phyloP scores from a whole-genome alignment of 1,140 invertebrate species.

The Hylyphantes graminicola region DNA sequence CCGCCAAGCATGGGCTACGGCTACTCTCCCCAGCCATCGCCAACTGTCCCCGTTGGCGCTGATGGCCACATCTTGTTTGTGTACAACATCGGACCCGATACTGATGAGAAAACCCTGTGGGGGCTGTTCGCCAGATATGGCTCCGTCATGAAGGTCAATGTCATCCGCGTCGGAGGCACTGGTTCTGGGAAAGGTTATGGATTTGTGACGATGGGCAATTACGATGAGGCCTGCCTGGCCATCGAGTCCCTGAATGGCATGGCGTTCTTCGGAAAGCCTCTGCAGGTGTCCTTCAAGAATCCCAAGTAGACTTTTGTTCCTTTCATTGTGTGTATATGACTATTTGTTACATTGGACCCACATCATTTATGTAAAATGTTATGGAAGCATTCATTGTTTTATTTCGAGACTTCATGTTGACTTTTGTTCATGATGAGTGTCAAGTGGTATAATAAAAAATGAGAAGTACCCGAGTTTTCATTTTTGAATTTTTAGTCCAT shows the following conservation, averaged over 20 bases:
- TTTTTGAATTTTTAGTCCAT: too few relatives aligned
- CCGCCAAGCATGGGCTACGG: conserved; percentile 6
- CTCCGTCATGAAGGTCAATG: conserved; percentile 68
- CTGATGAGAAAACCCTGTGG: conserved; percentile 68
- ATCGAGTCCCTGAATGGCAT: conserved; percentile 68
- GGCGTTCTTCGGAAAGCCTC: conserved; percentile 66
- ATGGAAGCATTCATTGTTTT: too few relatives aligned
- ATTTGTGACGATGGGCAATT: conserved; percentile 70
- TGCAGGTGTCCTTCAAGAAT: conserved; percentile 69
- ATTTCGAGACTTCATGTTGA: too few relatives aligned
- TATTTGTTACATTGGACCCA: too few relatives aligned
- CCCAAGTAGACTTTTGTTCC: conserved; percentile 27
- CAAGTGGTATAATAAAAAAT: too few relatives aligned
- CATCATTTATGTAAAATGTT: too few relatives aligned
- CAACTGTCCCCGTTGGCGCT: conserved; percentile 54
- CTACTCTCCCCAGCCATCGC: neutral
- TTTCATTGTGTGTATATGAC: neutral
- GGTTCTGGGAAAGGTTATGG: conserved; percentile 69
- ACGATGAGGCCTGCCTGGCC: conserved; percentile 68
- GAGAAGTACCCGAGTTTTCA: too few relatives aligned
- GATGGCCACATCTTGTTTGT: conserved; percentile 66
- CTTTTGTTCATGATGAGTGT: too few relatives aligned
- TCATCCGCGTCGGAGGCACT: conserved; percentile 67
- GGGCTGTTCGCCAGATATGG: conserved; percentile 69
- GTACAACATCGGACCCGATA: conserved; percentile 69